phyloP scores from a whole-genome alignment of 2,888 invertebrate species.

The Pollenia amentaria region DNA sequence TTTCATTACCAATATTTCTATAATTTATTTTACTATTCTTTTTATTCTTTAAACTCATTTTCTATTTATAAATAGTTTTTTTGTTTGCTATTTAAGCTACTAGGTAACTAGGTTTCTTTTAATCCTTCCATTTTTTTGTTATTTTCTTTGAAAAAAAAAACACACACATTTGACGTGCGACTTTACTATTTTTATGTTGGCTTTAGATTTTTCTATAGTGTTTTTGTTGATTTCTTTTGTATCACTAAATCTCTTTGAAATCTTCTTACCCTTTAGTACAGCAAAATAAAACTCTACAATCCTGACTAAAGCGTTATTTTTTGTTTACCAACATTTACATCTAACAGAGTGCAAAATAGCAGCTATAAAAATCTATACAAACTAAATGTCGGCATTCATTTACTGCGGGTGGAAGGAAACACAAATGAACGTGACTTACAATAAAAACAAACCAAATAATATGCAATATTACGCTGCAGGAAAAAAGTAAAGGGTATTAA shows the following conservation, averaged over 20 bases:
- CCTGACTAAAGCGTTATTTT: constrained; percentile 22
- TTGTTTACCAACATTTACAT: constrained; percentile 21
- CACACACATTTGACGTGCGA: background rate
- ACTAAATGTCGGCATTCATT: constrained; percentile 56
- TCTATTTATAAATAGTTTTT: background rate
- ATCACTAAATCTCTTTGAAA: constrained; percentile 41
- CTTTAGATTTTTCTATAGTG: constrained; percentile 2
- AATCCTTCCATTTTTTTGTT: constrained; percentile 13
- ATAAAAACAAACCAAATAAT: background rate
- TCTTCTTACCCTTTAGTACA: constrained; percentile 3
- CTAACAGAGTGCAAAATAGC: constrained; percentile 58
- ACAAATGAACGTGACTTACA: constrained; percentile 55
- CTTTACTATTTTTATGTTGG: constrained; percentile 8
- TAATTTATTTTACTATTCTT: no score
- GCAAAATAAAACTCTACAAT: constrained; percentile 9
- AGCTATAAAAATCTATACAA: constrained; percentile 55
- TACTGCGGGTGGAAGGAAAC: constrained; percentile 35
- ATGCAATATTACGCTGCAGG: background rate
- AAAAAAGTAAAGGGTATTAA: background rate
- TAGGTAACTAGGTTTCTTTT: constrained; percentile 48
- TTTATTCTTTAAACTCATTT: no score
- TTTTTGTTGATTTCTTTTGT: constrained; percentile 15
- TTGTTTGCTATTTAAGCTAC: constrained; percentile 32
- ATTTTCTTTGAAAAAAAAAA: background rate
- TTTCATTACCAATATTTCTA: no score